Percentiles rank a stretch among this genome's conserved stretches.
These are phyloP conservation scores for Drosophila trapezifrons DNA, from an alignment of 1,140 invertebrate species.

Conservation along the genomic window DNA sequence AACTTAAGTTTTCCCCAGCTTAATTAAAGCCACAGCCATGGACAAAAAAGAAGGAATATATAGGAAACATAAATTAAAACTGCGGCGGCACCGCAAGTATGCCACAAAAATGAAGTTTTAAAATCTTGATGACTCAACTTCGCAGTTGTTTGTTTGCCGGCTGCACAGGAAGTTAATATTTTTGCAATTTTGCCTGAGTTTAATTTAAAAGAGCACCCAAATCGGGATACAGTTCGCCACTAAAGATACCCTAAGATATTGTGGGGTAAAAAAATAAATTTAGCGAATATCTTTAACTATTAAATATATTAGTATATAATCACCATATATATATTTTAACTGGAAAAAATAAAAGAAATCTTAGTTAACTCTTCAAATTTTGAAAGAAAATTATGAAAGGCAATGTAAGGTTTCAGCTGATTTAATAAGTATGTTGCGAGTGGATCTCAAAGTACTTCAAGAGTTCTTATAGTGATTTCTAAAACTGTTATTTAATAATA, in stretches of 20 bases:
- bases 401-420: too few species aligned
- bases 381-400: too few species aligned
- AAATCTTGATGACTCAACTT: conserved; percentile 37
- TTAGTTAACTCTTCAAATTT: too few species aligned
- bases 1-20: conserved; percentile 40
- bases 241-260: conserved; percentile 1
- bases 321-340: background rate
- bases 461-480: too few species aligned
- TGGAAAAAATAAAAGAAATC: too few species aligned
- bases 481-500: too few species aligned
- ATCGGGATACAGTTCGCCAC: background rate
- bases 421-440: too few species aligned
- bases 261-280: rapidly evolving
- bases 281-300: too few species aligned
- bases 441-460: too few species aligned
- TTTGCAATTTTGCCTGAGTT: conserved; percentile 60
- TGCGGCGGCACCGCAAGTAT: conserved; percentile 15
- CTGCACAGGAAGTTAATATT: conserved; percentile 66
- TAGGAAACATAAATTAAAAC: conserved; percentile 49
- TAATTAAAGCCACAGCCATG: conserved; percentile 64
- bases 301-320: too few species aligned
- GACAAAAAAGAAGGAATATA: conserved; percentile 8
- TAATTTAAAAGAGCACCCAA: conserved; percentile 55
- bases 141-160: conserved; percentile 14
- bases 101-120: conserved; percentile 53